Evolutionary conservation across 2,797 vertebrate genomes (phyloP), one percentile per base, ranked within the genome.

Genomic region (Sebastes dallii): DNA sequence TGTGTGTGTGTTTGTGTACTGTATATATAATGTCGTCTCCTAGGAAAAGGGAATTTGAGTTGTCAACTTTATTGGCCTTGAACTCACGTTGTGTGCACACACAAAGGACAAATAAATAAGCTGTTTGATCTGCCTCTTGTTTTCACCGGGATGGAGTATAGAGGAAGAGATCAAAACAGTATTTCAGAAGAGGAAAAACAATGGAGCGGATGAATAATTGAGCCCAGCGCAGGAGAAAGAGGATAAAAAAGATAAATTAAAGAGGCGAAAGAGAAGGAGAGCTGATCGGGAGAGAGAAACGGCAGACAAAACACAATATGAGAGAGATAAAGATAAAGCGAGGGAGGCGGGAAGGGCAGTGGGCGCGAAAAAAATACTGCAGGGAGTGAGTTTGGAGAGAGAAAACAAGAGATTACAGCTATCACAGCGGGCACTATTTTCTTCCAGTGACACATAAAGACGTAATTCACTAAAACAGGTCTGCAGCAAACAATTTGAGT

Each of bases 101-200:
- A 70, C 36, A 88, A 77, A 81, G 70, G 61, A 78, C 20, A 72
- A 75, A 89, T 70, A 83, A 80, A 77, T 78, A 70, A 54, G 55
- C 83, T 66, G 62, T 79, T 86, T 84, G 72, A 85, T 84, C 66
- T 39, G 46, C 75, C 58, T 84, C 86, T 77, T 82, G 67, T 83
- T 86, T 86, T 88, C 27, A 13, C 24, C 1, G 7, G 66, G 20
- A 52, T 76, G 46, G 56, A 75, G 65, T 60, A n/a, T 42, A 67
- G 32, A 74, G 27, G 54, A 73, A 22, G 6, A 83, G 78, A 90
- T 90, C 56, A 80, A 83, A 82, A 78, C 66, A 25, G 62, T 75
- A 76, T 90, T 90, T 84, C 80, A 78, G 64, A 75, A 46, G 58
- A 79, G 67, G 46, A 25, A 79, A 72, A 80, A 82, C 77, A 85